Evolutionary conservation across 2,113 vertebrate genomes (phyloP), one percentile per base, ranked within the genome.

Genomic region (Carassius auratus): DNA sequence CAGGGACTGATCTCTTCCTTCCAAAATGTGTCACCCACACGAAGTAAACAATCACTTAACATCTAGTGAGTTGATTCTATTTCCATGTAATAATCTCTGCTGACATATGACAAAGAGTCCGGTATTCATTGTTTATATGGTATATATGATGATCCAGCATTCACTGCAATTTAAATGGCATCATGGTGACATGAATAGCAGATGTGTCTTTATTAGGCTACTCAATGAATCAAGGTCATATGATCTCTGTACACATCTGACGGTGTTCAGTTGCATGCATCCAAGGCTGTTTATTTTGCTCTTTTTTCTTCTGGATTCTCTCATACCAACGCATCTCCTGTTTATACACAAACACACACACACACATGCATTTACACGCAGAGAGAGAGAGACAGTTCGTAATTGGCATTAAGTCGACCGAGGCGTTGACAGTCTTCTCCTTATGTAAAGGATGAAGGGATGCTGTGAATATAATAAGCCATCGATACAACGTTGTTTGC

Each of bases 141-240:
- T 42, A 57, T 36, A 21, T 57, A 10, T 57, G 81, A 57, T 42
- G 48, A 74, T 36, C 74, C 80, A 75, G 64, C 62, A 76, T 57
- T 73, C 21, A 3, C n/a, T 38, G 33, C 26, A 71, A 79, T 77
- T 57, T n/a, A 38, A 23, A 13, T 30, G 75, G 50, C 38, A 81
- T 30, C 9, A 80, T 8, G 26, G 36, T 36, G 80, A 73, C 81
- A 88, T 52, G 74, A 59, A 84, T 76, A 42, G 45, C 68, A 52
- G 57, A 26, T 59, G 59, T 62, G 81, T 84, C 38, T 62, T 55
- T 64, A 83, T 80, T 61, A 38, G 36, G 36, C 36, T 38, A 69
- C 57, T n/a, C 33, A 26, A 76, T 83, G 78, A 84, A 88, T 84
- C 81, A 88, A 88, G 87, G 85, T 88, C 87, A 88, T 66, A 30